Percentiles rank a stretch among this genome's conserved stretches.
These are phyloP conservation scores for Epistrophella euchroma DNA, from an alignment of 2,888 invertebrate genomes.

Conservation along the genomic window DNA sequence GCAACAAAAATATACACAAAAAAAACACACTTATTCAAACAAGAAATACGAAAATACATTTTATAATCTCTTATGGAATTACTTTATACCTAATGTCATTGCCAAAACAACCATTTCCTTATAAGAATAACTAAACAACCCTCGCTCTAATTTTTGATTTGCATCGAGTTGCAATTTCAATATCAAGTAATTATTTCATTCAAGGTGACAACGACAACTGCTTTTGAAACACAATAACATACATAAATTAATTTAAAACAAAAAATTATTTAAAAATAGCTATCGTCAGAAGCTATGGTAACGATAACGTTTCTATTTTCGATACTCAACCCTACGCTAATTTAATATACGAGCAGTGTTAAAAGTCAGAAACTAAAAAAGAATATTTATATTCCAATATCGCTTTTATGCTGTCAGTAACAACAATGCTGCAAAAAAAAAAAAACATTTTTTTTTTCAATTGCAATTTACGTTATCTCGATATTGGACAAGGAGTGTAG, in stretches of 20 bases:
- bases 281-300: conserved; percentile 3
- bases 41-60: conserved; percentile 9
- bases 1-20: neutral
- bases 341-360: conserved; percentile 55
- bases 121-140: neutral
- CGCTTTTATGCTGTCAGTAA: neutral
- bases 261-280: conserved; percentile 20
- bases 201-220: neutral
- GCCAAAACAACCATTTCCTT: too few relatives aligned
- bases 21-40: neutral
- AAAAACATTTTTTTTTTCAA: conserved; percentile 5
- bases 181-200: conserved; percentile 25
- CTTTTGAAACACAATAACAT: neutral
- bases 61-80: neutral
- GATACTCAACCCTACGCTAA: neutral
- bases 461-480: conserved; percentile 49
- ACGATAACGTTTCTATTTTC: neutral
- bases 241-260: neutral
- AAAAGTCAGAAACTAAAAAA: conserved; percentile 58
- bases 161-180: neutral
- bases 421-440: neutral
- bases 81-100: neutral
- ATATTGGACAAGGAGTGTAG: conserved; percentile 49
- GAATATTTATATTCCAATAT: conserved; percentile 61
- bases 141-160: neutral